Evolutionary conservation across 2,888 invertebrate species (phyloP), one percentile per base, ranked within the genome.

Genomic region (Athripsodes cinereus): DNA sequence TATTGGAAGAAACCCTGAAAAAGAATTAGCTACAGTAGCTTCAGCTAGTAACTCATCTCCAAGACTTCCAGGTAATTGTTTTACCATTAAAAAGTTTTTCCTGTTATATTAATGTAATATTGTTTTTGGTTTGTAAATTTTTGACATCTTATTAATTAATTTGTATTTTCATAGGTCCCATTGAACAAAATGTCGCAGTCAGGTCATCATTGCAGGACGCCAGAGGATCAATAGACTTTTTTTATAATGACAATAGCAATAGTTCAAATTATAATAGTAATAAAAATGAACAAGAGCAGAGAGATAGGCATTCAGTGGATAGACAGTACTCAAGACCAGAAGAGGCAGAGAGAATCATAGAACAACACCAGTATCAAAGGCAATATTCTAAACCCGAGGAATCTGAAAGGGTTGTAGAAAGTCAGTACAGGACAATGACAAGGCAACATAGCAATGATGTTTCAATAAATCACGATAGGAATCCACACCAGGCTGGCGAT

Each of bases 1-100:
- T 70, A 85, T 92, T 48, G 91, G 91, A 0, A 79, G 87, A 59
- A 89, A 90, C 74, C 89, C 88, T 0, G 92, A 92, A 72, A 90
- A 90, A 73, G 88, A 89, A 67, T 73, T 79, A 1, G 79, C 78
- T 1, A 78, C 77, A 0, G 60, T 83, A 63, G 69, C 72, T n/a
- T 70, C 69, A 52, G 19, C 50, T 16, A 50, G 55, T 40, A 22
- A 13, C 5, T 52, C 58, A 18, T 64, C 57, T 16, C 72, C 72
- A 19, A 68, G 76, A 65, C 82, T 83, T 0, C 68, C 78, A 21
- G 81, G 79, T 74, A 13, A 66, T 68, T 67, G 20, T 18, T 54
- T 46, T 26, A 11, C 1, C 26, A 26, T 26, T 26, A 26, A 26
- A 26, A 26, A 6, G 26, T 26, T 6, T 13, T 16, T 52, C 52